Percentiles rank a stretch among this genome's conserved stretches.
Conservation (phyloP, 2,888 invertebrate genomes). For the Apotomis capreana region DNA sequence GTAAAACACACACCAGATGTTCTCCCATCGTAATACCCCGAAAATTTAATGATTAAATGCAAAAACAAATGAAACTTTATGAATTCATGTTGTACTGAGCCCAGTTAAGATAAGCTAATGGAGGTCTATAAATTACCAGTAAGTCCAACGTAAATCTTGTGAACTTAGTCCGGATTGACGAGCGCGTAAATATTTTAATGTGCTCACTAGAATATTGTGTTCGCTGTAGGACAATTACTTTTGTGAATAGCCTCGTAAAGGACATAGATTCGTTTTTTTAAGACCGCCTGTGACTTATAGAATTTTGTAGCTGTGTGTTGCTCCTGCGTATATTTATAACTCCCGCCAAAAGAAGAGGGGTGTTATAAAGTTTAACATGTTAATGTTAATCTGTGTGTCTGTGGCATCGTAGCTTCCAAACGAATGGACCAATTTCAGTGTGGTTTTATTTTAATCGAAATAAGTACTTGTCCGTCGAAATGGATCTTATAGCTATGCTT, state of each 20-base stretch:
- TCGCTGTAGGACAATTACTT: constrained; percentile 19
- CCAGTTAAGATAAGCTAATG: constrained; percentile 20
- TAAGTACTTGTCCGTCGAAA: too few species aligned
- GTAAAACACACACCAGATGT: too few species aligned
- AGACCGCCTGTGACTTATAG: not conserved
- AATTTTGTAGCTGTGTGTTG: not conserved
- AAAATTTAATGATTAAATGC: constrained; percentile 5
- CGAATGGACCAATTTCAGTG: too few species aligned
- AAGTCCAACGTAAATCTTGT: constrained; percentile 29
- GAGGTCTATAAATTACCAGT: constrained; percentile 24
- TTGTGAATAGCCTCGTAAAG: constrained; percentile 16
- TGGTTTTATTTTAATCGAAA: too few species aligned
- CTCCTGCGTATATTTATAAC: not conserved
- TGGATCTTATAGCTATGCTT: too few species aligned
- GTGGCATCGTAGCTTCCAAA: too few species aligned
- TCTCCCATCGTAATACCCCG: not conserved
- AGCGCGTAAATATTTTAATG: constrained; percentile 36
- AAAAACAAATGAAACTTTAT: constrained; percentile 31
- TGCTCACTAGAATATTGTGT: constrained; percentile 9
- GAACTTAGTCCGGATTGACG: constrained; percentile 27
- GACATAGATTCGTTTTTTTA: not conserved
- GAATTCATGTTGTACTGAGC: constrained; percentile 20
- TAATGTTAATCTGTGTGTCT: too few species aligned
- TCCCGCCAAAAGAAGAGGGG: not conserved
- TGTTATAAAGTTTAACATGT: too few species aligned